Conservation (phyloP, 2,113 vertebrate genomes). For the Aegypius monachus region DNA sequence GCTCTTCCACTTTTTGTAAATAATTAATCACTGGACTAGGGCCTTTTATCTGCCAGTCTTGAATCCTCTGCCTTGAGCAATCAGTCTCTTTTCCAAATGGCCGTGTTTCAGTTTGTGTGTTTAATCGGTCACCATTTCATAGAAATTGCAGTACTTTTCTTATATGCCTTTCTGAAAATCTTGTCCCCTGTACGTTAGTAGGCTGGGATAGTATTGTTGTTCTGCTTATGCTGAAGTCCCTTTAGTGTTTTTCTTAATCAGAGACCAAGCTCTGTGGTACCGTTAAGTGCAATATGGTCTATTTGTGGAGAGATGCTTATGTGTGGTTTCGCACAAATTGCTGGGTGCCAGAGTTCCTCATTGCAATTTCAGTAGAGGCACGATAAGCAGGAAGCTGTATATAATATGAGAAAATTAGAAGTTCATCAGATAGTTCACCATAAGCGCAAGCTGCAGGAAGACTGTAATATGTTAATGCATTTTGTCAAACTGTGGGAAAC, state of each 20-base stretch:
- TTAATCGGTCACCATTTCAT: background rate
- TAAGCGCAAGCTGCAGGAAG: background rate
- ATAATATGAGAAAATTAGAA: background rate
- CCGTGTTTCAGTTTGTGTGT: background rate
- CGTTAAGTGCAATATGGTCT: background rate
- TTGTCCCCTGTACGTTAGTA: rapidly evolving
- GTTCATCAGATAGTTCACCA: background rate
- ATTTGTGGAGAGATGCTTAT: background rate
- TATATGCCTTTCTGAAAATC: background rate
- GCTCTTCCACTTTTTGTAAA: background rate
- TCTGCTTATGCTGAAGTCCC: background rate
- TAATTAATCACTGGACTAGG: background rate
- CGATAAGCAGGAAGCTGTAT: background rate
- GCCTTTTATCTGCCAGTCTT: background rate
- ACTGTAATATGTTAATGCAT: background rate
- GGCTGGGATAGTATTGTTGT: background rate
- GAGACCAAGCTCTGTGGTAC: background rate
- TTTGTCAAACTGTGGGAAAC: background rate
- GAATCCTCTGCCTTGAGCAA: background rate
- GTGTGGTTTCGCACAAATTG: background rate
- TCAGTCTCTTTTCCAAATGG: background rate
- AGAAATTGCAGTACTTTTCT: background rate
- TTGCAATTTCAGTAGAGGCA: background rate
- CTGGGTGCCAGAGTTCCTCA: background rate
- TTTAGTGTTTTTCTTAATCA: background rate